Evolutionary conservation across 2,113 vertebrate genomes (phyloP), one percentile per base, ranked within the genome.

Genomic region (Chrysemys picta): DNA sequence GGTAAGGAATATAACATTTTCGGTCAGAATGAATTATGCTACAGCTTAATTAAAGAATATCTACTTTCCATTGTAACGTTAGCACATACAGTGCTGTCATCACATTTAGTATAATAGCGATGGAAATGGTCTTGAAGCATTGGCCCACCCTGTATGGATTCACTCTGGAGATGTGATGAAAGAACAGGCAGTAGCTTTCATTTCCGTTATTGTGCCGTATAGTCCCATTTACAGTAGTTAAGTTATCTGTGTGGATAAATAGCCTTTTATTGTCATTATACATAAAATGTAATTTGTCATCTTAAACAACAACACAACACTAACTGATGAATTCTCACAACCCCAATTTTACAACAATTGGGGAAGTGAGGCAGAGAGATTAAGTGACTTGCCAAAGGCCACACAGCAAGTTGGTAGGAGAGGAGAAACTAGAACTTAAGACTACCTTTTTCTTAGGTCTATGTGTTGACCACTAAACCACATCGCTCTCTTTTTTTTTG

Each of bases 271-370:
- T 69, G 16, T 96, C 86, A 81, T 21, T 42, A 50, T 90, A 86
- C 92, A 91, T 95, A 92, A 92, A 94, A 24, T 52, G 53, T 94
- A 89, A 82, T 94, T 93, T 87, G 21, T 83, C n/a, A 42, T 50
- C 59, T 94, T 91, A 95, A 21, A 57, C 78, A 89, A 84, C 72
- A 96, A 83, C 57, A 72, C 83, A 91, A 31, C 91, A 94, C 89
- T 89, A 86, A 72, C 45, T 80, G 83, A 76, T 76, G 21, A 76
- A 76, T 45, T 24, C 22, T 25, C 10, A 24, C 72, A 42, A 45
- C 38, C 25, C 12, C 21, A 75, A 22, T 75, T 75, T 75, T 45
- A 38, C 38, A 38, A 45, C 21, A 75, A 22, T 12, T 76, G 38
- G 38, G 72, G 72, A 76, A 76, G 5, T 42, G 24, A 45, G 19